Evolutionary conservation across 2,797 vertebrate genomes (phyloP).

Genomic region (Falco rusticolus): DNA sequence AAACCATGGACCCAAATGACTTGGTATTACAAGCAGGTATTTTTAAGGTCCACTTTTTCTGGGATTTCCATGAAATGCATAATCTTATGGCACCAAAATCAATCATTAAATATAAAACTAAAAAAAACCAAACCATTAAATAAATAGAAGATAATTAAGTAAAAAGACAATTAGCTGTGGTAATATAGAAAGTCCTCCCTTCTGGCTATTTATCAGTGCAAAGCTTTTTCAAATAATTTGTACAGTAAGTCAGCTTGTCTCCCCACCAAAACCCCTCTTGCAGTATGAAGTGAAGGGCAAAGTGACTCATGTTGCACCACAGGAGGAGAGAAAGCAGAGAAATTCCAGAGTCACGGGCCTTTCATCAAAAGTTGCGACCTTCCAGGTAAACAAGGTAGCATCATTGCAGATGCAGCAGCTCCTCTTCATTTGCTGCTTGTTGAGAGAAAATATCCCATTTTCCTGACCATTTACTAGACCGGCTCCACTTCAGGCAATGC

Average conservation of each 20-base stretch:
- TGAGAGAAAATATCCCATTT: slow-evolving; percentile 17
- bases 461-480: background rate
- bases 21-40: background rate
- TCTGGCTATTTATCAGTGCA: background rate
- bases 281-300: background rate
- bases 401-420: slow-evolving; percentile 6
- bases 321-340: background rate
- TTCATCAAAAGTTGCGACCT: background rate
- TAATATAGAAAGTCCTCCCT: background rate
- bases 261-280: background rate
- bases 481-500: background rate
- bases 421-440: slow-evolving; percentile 7
- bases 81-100: background rate
- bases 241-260: background rate
- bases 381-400: background rate
- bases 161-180: background rate
- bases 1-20: background rate
- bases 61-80: background rate
- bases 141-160: background rate
- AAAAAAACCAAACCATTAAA: background rate
- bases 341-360: background rate
- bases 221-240: background rate
- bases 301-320: background rate
- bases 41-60: background rate
- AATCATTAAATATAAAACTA: background rate